phyloP scores from a whole-genome alignment of 2,888 invertebrate genomes.

The Caenorhabditis macrosperma region DNA sequence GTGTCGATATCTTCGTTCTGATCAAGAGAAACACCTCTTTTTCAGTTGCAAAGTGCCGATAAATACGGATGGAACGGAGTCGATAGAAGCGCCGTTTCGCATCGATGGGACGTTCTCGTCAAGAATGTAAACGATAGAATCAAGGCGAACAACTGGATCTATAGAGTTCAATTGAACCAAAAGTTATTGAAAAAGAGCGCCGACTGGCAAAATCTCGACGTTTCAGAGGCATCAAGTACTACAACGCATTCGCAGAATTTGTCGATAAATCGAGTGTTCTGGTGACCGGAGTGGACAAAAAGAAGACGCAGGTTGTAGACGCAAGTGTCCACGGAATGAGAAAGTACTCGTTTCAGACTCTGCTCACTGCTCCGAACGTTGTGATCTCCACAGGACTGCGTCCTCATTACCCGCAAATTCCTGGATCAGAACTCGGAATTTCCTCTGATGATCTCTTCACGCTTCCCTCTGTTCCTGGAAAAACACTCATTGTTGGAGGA shows the following conservation, averaged over 20 bases:
- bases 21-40: neutral
- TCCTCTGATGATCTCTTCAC: constrained; percentile 84
- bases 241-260: constrained; percentile 82
- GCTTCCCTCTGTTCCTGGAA: constrained; percentile 81
- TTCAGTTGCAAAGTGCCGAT: constrained; percentile 41
- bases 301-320: constrained; percentile 44
- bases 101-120: constrained; percentile 81
- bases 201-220: neutral
- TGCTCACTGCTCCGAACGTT: constrained; percentile 81
- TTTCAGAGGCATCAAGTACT: constrained; percentile 81
- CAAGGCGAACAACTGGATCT: constrained; percentile 83
- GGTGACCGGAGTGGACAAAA: constrained; percentile 76
- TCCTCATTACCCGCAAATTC: constrained; percentile 82
- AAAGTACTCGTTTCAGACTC: neutral
- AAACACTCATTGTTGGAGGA: constrained; percentile 83
- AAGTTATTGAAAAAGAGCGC: constrained; percentile 69
- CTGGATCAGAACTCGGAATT: constrained; percentile 82
- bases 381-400: constrained; percentile 83
- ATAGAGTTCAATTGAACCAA: constrained; percentile 81
- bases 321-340: neutral
- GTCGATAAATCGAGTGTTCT: constrained; percentile 81
- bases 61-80: constrained; percentile 60
- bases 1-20: neutral
- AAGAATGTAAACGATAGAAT: constrained; percentile 80
- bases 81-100: constrained; percentile 30